phyloP scores from a whole-genome alignment of 2,888 invertebrate species.

The Philereme transversata region DNA sequence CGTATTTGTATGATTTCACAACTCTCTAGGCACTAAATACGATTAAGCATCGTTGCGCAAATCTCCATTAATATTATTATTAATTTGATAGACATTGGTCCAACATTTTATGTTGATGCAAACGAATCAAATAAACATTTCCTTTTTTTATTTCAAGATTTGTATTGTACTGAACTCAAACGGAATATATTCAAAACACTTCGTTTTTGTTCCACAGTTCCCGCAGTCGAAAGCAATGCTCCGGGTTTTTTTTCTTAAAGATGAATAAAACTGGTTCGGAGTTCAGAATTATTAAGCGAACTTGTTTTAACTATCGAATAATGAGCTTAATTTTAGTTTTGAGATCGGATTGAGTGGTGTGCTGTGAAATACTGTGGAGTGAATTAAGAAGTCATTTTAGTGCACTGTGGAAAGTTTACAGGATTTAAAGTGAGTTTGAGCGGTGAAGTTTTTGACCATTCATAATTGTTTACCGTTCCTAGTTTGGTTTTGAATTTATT shows the following conservation, averaged over 20 bases:
- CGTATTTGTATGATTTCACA: too few species aligned
- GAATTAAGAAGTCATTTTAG: not conserved
- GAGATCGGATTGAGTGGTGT: constrained; percentile 6
- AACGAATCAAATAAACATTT: too few species aligned
- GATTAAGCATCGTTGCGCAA: too few species aligned
- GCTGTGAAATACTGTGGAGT: not conserved
- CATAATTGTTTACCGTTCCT: too few species aligned
- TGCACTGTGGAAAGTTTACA: not conserved
- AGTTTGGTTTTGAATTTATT: too few species aligned
- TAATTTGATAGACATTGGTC: too few species aligned
- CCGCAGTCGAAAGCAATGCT: constrained; percentile 10
- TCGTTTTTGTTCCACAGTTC: constrained; percentile 8
- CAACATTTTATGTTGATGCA: too few species aligned
- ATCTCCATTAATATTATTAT: too few species aligned
- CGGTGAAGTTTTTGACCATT: too few species aligned
- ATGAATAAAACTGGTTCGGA: constrained; percentile 38
- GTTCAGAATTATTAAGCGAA: constrained; percentile 23
- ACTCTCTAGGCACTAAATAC: too few species aligned
- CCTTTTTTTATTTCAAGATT: too few species aligned
- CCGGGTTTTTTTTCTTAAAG: constrained; percentile 27
- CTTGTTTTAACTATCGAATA: constrained; percentile 32
- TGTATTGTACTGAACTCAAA: constrained; percentile 13
- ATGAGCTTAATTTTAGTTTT: constrained; percentile 31
- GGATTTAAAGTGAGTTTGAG: too few species aligned
- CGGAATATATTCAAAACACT: constrained; percentile 3